Evolutionary conservation across 2,113 vertebrate genomes (phyloP).

Genomic region (Galeopterus variegatus): DNA sequence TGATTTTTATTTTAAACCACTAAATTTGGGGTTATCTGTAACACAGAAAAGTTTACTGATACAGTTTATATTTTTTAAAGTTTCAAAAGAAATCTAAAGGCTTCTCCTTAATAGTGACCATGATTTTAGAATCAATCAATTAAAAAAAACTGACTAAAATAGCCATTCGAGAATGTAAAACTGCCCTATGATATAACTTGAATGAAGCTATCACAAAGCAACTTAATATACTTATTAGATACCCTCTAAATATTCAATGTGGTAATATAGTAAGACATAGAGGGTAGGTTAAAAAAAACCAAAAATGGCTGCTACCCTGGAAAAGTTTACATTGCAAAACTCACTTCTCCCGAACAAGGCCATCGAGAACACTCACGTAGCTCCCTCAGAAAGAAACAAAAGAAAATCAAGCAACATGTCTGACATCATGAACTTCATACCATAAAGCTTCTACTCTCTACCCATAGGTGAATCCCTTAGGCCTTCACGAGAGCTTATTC

Average conservation of each 20-base stretch:
- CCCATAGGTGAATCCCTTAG: not conserved
- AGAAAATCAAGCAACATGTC: not conserved
- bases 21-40: not conserved
- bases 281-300: not conserved
- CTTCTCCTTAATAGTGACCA: not conserved
- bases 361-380: not conserved
- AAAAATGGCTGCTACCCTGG: not conserved
- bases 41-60: not conserved
- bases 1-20: not conserved
- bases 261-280: not conserved
- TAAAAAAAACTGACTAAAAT: not conserved
- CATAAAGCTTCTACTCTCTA: slow-evolving; percentile 29
- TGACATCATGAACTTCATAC: not conserved
- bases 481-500: not conserved
- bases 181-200: not conserved
- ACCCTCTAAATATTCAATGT: not conserved
- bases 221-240: slow-evolving; percentile 15
- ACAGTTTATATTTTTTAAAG: not conserved
- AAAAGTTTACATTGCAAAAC: not conserved
- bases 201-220: not conserved
- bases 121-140: slow-evolving; percentile 51
- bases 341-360: not conserved
- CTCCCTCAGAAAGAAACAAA: not conserved
- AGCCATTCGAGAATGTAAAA: not conserved
- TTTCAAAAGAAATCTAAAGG: slow-evolving; percentile 24